These are phyloP conservation scores for Dolichotis patagonum DNA, from an alignment of 2,113 vertebrate species.

Conservation along the genomic window DNA sequence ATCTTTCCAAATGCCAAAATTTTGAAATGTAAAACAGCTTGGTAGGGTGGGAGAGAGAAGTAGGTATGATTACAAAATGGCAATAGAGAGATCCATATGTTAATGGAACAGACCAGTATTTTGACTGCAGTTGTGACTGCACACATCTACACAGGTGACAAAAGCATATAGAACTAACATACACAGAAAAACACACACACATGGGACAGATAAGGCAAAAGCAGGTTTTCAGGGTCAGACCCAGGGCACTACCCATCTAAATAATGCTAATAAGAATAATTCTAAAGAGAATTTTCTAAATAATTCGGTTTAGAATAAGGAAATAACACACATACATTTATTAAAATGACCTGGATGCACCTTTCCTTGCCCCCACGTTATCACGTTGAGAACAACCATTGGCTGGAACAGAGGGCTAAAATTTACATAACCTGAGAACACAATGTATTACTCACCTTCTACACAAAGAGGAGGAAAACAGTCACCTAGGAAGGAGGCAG, in stretches of 20 bases:
- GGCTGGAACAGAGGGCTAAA: background rate
- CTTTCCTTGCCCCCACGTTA: background rate
- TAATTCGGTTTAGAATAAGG: background rate
- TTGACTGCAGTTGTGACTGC: background rate
- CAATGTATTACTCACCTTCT: background rate
- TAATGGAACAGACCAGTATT: background rate
- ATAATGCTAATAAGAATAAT: background rate
- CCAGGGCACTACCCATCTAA: no score
- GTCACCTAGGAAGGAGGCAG: constrained; percentile 69
- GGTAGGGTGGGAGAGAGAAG: background rate
- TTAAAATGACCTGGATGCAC: background rate
- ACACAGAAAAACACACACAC: background rate
- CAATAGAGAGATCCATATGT: background rate
- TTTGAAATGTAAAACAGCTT: background rate
- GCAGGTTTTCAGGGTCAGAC: background rate
- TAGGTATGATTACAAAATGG: background rate
- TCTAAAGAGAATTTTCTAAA: no score
- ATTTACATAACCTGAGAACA: background rate
- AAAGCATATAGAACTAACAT: background rate
- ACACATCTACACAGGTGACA: background rate
- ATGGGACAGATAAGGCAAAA: background rate
- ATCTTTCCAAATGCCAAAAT: background rate
- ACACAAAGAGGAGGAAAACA: background rate
- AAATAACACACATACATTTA: background rate
- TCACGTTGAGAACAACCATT: background rate